phyloP scores from a whole-genome alignment of 2,888 invertebrate genomes.

The Epicampocera succincta region DNA sequence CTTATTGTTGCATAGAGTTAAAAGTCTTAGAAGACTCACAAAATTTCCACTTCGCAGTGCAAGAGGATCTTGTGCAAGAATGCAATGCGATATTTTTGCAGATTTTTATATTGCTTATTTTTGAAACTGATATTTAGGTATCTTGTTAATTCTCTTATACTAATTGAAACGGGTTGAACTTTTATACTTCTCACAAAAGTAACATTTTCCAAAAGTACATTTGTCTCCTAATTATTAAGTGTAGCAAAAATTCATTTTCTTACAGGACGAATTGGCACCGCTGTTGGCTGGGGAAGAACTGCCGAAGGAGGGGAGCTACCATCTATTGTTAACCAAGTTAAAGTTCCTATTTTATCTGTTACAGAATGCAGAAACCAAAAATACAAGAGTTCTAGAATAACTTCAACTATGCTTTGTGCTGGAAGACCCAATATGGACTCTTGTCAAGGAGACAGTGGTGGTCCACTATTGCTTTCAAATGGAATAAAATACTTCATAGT shows the following conservation, averaged over 20 bases:
- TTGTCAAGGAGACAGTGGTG: conserved; percentile 94
- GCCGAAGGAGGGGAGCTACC: conserved; percentile 91
- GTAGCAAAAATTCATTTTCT: neutral
- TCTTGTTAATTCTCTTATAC: no score
- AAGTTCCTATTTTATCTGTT: conserved; percentile 91
- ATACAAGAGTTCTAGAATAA: conserved; percentile 91
- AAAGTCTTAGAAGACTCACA: no score
- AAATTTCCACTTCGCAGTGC: no score
- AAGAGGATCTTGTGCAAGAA: no score
- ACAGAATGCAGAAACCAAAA: conserved; percentile 91
- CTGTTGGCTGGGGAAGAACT: conserved; percentile 93
- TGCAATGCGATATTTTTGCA: no score
- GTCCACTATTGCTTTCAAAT: conserved; percentile 89
- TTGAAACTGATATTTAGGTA: no score
- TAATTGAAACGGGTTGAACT: no score
- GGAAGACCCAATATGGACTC: conserved; percentile 91
- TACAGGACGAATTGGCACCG: conserved; percentile 84
- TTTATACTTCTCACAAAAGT: no score
- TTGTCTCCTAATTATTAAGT: no score
- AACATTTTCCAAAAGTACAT: no score
- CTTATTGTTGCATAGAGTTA: no score
- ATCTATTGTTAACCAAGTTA: conserved; percentile 90
- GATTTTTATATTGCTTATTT: no score
- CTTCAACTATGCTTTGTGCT: conserved; percentile 92
- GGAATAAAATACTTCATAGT: conserved; percentile 91